Percentiles rank a stretch among this genome's conserved stretches.
Conservation (phyloP, 2,113 vertebrate species). For the Lucifuga dentata region DNA sequence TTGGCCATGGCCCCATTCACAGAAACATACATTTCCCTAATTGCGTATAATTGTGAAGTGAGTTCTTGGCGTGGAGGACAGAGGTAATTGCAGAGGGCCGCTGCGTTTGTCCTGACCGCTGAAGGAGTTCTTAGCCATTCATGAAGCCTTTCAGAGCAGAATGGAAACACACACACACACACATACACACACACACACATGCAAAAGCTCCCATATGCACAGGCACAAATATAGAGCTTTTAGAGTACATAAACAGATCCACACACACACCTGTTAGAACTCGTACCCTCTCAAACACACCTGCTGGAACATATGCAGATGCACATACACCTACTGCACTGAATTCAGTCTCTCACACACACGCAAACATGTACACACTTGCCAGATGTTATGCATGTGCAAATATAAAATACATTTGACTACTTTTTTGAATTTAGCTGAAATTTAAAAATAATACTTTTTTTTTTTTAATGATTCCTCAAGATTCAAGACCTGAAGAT, state of each 20-base stretch:
- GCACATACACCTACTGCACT: not conserved
- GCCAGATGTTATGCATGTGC: no score
- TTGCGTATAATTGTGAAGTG: constrained; percentile 84
- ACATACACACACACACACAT: not conserved
- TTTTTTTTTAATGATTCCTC: no score
- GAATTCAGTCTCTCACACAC: not conserved
- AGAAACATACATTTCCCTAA: constrained; percentile 84
- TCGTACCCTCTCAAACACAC: not conserved
- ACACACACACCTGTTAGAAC: not conserved
- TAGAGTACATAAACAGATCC: constrained; percentile 4
- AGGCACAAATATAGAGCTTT: constrained; percentile 4
- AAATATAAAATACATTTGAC: no score
- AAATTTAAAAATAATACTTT: no score
- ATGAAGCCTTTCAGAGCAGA: constrained; percentile 57
- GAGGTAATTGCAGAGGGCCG: constrained; percentile 79
- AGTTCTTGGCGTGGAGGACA: constrained; percentile 76
- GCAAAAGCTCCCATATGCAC: constrained; percentile 5
- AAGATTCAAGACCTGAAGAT: no score
- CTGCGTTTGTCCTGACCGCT: constrained; percentile 71
- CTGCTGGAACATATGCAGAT: not conserved
- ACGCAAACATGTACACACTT: not conserved
- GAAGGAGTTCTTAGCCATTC: constrained; percentile 80
- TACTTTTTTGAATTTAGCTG: constrained; percentile 5
- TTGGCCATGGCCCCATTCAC: constrained; percentile 73
- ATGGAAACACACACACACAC: constrained; percentile 45